These are phyloP conservation scores for Mesopsocus fuscifrons DNA, from an alignment of 2,888 invertebrate genomes.

Conservation along the genomic window DNA sequence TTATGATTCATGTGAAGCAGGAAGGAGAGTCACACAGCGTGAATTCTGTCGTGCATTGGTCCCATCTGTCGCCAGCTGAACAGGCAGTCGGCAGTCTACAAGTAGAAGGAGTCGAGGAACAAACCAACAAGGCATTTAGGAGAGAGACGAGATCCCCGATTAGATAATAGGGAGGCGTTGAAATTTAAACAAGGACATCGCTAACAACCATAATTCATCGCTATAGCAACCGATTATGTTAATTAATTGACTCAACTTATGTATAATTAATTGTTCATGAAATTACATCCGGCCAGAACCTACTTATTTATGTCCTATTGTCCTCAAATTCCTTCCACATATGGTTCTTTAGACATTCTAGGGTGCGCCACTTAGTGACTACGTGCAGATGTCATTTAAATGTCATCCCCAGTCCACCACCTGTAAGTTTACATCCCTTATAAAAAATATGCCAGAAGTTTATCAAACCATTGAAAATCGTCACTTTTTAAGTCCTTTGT, in stretches of 20 bases:
- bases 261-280: conserved; percentile 10
- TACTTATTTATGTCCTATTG: too few relatives aligned
- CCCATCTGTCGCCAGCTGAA: too few relatives aligned
- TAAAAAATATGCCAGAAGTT: too few relatives aligned
- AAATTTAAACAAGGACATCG: conserved; percentile 6
- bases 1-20: background rate
- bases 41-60: background rate
- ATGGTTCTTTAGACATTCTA: too few relatives aligned
- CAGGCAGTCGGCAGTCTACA: background rate
- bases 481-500: too few relatives aligned
- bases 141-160: background rate
- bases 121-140: conserved; percentile 2
- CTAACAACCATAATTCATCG: conserved; percentile 7
- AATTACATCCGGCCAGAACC: conserved; percentile 8
- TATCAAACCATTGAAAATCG: too few relatives aligned
- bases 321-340: too few relatives aligned
- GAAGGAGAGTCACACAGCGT: background rate
- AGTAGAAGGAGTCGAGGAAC: too few relatives aligned
- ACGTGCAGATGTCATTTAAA: too few relatives aligned
- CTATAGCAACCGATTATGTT: conserved; percentile 7
- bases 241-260: conserved; percentile 10
- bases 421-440: too few relatives aligned
- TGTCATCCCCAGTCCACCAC: too few relatives aligned
- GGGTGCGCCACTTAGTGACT: too few relatives aligned
- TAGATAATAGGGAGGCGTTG: conserved; percentile 8